phyloP scores from a whole-genome alignment of 2,888 invertebrate species.

The Platypus cylindrus region DNA sequence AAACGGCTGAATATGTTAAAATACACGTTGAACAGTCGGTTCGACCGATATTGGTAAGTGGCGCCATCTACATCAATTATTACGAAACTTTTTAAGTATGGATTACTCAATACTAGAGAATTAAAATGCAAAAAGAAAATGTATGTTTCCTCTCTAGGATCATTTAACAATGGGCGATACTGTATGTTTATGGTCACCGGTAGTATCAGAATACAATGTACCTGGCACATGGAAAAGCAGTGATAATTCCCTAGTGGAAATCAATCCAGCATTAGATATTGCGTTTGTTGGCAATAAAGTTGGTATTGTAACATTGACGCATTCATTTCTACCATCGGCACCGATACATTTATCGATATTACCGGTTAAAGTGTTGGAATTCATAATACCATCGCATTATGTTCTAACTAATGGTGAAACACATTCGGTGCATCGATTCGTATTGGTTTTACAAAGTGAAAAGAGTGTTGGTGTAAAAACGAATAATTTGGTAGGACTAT shows the following conservation, averaged over 20 bases:
- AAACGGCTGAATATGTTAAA: constrained; percentile 34
- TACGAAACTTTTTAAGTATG: no score
- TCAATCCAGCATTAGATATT: constrained; percentile 31
- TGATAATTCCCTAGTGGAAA: constrained; percentile 27
- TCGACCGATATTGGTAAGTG: constrained; percentile 25
- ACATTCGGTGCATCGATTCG: constrained; percentile 19
- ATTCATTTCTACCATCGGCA: constrained; percentile 28
- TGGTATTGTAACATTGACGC: constrained; percentile 27
- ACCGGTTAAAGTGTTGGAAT: constrained; percentile 25
- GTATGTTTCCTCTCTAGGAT: constrained; percentile 22
- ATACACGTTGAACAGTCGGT: constrained; percentile 33
- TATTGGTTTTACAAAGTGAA: constrained; percentile 26
- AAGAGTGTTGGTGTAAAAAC: constrained; percentile 22
- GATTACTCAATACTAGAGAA: no score
- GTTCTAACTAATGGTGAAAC: constrained; percentile 27
- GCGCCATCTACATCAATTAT: no score
- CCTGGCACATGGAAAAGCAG: constrained; percentile 32
- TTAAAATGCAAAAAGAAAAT: no score
- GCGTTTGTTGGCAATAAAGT: constrained; percentile 29
- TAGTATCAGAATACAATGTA: constrained; percentile 30
- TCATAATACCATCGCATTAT: constrained; percentile 18
- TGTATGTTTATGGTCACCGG: constrained; percentile 40
- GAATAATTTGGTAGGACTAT: constrained; percentile 31
- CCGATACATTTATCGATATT: constrained; percentile 27
- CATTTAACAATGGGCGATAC: constrained; percentile 40